Percentiles rank a stretch among this genome's conserved stretches.
Conservation (phyloP, 2,888 invertebrate genomes). For the Arrhopalites spinosus region DNA sequence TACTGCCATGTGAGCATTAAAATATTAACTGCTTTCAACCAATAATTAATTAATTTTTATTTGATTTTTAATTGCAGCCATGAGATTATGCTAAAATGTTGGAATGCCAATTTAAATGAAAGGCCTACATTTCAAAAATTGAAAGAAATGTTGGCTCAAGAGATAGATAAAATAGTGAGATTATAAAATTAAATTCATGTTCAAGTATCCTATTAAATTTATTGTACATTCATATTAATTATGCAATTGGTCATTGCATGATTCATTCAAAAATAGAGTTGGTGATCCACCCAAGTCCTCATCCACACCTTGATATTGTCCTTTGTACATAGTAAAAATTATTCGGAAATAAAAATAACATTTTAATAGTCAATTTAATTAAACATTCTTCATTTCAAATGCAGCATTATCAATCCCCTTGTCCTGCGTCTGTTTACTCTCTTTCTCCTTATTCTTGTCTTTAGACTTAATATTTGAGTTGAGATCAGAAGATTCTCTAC, state of each 20-base stretch:
- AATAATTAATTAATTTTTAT: too few relatives aligned
- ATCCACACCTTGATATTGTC: not conserved
- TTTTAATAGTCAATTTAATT: too few relatives aligned
- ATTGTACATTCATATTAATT: not conserved
- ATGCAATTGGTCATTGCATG: not conserved
- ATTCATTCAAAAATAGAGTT: not conserved
- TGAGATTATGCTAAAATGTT: conserved; percentile 6
- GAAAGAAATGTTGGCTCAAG: not conserved
- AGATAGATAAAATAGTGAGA: not conserved
- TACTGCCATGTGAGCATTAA: too few relatives aligned
- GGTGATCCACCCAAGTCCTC: not conserved
- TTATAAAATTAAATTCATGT: not conserved
- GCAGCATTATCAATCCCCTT: conserved; percentile 27
- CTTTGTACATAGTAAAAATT: not conserved
- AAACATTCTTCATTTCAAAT: conserved; percentile 35
- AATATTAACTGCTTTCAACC: too few relatives aligned
- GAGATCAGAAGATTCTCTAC: not conserved
- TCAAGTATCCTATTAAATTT: not conserved
- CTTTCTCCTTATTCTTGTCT: conserved; percentile 1
- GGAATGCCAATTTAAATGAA: not conserved
- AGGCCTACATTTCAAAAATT: not conserved
- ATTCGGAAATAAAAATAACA: too few relatives aligned
- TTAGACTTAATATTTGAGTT: not conserved
- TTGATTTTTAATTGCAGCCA: too few relatives aligned
- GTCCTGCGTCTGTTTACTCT: not conserved